phyloP scores from a whole-genome alignment of 2,888 invertebrate genomes.

The Noctuana brunneofusca region DNA sequence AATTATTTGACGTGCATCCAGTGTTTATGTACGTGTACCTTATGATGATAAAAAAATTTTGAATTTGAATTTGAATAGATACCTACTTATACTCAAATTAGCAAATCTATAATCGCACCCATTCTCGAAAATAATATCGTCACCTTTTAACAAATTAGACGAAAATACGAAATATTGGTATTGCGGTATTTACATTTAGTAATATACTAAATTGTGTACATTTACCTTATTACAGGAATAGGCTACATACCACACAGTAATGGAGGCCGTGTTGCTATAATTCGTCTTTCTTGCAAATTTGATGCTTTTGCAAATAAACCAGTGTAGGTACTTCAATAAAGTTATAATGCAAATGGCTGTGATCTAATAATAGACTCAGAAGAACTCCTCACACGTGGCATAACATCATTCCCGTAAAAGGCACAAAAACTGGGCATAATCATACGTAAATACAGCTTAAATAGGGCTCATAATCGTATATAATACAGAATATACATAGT shows the following conservation, averaged over 20 bases:
- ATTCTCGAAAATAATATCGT: not conserved
- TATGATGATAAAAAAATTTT: no score
- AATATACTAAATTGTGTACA: slow-evolving; percentile 80
- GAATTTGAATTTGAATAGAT: no score
- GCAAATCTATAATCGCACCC: slow-evolving; percentile 1
- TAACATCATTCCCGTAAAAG: slow-evolving; percentile 57
- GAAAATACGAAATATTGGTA: slow-evolving; percentile 44
- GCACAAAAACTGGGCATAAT: slow-evolving; percentile 52
- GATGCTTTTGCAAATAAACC: not conserved
- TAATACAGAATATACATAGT: slow-evolving; percentile 75
- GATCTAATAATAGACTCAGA: not conserved
- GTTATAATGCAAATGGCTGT: no score
- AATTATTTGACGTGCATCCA: no score
- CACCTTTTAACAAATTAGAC: not conserved
- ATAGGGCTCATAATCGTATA: slow-evolving; percentile 51
- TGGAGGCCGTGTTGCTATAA: not conserved
- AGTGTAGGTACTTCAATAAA: not conserved
- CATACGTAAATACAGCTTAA: slow-evolving; percentile 51
- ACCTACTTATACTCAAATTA: no score
- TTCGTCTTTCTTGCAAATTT: not conserved
- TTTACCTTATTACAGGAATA: slow-evolving; percentile 65
- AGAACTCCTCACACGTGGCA: slow-evolving; percentile 35
- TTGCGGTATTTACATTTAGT: slow-evolving; percentile 73
- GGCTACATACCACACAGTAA: not conserved
- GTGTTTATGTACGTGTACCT: no score